These are phyloP conservation scores for Leucoraja ocellata DNA, from an alignment of 2,797 vertebrate genomes.

Conservation along the genomic window DNA sequence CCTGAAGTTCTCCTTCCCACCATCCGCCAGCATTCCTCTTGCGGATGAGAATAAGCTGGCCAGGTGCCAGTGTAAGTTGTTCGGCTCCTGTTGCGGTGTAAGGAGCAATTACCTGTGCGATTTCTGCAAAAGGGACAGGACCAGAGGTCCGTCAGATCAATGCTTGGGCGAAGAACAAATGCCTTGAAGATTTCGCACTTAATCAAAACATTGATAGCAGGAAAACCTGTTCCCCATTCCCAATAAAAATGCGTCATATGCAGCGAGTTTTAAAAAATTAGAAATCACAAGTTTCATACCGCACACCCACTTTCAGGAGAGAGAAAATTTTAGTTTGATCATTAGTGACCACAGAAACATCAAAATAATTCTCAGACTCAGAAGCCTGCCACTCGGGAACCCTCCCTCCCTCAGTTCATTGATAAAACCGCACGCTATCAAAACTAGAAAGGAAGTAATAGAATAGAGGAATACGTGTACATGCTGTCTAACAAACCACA, in stretches of 20 bases:
- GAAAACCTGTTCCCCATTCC: not conserved
- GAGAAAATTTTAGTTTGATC: not conserved
- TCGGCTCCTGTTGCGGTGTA: constrained; percentile 88
- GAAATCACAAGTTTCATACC: too few species aligned
- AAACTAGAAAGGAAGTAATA: not conserved
- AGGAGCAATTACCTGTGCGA: constrained; percentile 91
- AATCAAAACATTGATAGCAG: not conserved
- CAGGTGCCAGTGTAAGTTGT: constrained; percentile 89
- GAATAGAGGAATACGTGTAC: not conserved
- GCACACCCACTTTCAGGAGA: not conserved
- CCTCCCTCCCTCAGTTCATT: not conserved
- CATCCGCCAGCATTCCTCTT: constrained; percentile 98
- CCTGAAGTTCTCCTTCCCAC: constrained; percentile 98
- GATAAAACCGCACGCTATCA: not conserved
- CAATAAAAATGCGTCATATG: not conserved
- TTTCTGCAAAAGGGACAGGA: constrained; percentile 62
- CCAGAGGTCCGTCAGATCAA: constrained; percentile 31
- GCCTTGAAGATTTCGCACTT: too few species aligned
- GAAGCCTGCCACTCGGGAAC: not conserved
- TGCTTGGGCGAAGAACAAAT: constrained; percentile 43
- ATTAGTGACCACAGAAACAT: not conserved
- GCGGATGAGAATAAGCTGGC: constrained; percentile 91
- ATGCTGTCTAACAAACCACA: not conserved
- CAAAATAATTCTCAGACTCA: not conserved
- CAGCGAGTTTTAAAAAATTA: not conserved